Conservation (phyloP, 2,113 vertebrate species). For the Indri indri region DNA sequence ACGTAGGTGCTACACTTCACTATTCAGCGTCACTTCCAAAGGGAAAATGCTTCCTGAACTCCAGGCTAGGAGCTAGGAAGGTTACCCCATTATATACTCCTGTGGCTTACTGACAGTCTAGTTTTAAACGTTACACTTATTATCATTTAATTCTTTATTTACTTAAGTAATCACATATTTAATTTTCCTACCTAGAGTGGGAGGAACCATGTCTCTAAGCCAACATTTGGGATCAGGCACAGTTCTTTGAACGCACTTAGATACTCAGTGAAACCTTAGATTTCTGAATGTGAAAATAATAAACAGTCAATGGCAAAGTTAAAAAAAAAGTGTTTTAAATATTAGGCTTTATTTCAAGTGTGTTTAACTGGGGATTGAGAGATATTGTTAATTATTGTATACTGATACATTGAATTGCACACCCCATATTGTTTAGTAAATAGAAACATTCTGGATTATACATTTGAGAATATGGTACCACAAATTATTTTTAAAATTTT, state of each 20-base stretch:
- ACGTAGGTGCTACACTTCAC: background rate
- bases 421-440: background rate
- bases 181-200: background rate
- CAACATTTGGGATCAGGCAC: background rate
- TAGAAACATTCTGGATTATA: background rate
- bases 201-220: background rate
- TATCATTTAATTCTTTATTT: background rate
- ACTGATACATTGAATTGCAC: background rate
- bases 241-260: background rate
- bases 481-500: background rate
- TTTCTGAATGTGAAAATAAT: conserved; percentile 19
- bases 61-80: background rate
- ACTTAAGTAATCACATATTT: background rate
- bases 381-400: background rate
- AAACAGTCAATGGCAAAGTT: background rate
- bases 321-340: background rate
- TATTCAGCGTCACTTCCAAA: background rate
- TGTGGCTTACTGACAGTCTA: background rate
- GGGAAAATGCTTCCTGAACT: background rate
- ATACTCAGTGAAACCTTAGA: background rate
- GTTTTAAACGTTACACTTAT: background rate
- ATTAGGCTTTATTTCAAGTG: background rate
- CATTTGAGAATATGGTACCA: background rate
- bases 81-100: background rate
- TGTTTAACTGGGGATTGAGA: background rate